phyloP scores from a whole-genome alignment of 2,888 invertebrate genomes.

The Nymphalis c-album region DNA sequence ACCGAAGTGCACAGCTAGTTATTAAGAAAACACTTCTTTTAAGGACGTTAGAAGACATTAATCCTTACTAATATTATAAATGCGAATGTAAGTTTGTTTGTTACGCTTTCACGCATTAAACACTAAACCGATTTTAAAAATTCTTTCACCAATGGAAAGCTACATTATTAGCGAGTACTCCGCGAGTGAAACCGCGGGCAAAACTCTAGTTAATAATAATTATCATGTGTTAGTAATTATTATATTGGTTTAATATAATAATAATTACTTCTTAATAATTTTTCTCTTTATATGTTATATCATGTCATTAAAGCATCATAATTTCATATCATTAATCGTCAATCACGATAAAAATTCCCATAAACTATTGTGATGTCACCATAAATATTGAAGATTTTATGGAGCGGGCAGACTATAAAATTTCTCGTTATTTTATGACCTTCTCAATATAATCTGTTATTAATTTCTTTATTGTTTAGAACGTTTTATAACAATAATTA shows the following conservation, averaged over 20 bases:
- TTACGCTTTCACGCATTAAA: no score
- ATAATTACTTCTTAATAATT: not conserved
- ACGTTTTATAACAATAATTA: not conserved
- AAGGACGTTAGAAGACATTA: no score
- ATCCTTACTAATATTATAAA: no score
- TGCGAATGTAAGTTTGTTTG: no score
- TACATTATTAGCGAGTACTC: no score
- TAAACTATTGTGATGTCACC: constrained; percentile 29
- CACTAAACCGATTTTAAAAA: no score
- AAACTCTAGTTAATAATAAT: no score
- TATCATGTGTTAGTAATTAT: not conserved
- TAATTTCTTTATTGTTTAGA: not conserved
- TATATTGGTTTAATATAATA: not conserved
- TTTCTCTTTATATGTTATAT: not conserved
- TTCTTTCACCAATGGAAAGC: no score
- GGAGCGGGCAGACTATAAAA: constrained; percentile 17
- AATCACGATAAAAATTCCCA: constrained; percentile 43
- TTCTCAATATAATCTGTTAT: constrained; percentile 8
- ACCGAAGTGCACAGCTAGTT: no score
- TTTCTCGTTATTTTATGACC: constrained; percentile 3
- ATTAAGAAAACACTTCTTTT: no score
- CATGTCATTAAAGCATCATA: constrained; percentile 9
- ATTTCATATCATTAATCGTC: constrained; percentile 36
- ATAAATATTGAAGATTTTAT: constrained; percentile 35
- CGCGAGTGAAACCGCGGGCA: no score